Evolutionary conservation across 2,797 vertebrate species (phyloP).

Genomic region (Malurus splendens): DNA sequence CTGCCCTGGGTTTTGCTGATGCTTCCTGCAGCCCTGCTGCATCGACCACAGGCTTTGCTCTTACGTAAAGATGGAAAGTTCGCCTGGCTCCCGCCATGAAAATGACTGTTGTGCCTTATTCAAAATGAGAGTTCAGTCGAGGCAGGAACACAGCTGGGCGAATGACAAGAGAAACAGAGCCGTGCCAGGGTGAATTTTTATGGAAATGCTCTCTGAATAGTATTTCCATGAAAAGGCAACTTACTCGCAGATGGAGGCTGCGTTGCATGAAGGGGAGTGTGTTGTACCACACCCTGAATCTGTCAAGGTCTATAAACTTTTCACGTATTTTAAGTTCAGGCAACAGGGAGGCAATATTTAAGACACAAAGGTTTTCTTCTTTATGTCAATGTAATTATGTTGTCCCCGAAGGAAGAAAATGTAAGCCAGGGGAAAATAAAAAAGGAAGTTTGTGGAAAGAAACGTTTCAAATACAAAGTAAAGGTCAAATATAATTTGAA

Average conservation of each 20-base stretch:
- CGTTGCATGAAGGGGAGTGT: not conserved
- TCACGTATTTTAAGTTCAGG: constrained; percentile 32
- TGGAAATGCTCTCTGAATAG: constrained; percentile 54
- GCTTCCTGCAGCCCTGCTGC: not conserved
- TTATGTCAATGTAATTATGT: not conserved
- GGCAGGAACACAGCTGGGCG: constrained; percentile 60
- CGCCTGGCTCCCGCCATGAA: not conserved
- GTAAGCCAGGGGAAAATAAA: not conserved
- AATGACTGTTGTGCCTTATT: constrained; percentile 29
- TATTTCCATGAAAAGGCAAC: constrained; percentile 63
- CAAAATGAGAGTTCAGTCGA: constrained; percentile 55
- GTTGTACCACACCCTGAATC: constrained; percentile 45
- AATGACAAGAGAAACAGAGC: constrained; percentile 65
- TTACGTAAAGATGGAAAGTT: constrained; percentile 53
- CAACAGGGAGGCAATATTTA: not conserved
- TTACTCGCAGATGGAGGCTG: constrained; percentile 34
- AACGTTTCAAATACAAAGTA: not conserved
- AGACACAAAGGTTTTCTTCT: constrained; percentile 33
- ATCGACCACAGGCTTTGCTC: not conserved
- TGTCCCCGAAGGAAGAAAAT: not conserved
- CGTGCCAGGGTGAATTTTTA: constrained; percentile 43
- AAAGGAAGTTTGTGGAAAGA: not conserved
- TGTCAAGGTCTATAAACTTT: constrained; percentile 39
- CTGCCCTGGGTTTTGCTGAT: not conserved
- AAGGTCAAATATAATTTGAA: constrained; percentile 13